Evolutionary conservation across 2,888 invertebrate genomes (phyloP).

Genomic region (Tubulanus polymorphus): DNA sequence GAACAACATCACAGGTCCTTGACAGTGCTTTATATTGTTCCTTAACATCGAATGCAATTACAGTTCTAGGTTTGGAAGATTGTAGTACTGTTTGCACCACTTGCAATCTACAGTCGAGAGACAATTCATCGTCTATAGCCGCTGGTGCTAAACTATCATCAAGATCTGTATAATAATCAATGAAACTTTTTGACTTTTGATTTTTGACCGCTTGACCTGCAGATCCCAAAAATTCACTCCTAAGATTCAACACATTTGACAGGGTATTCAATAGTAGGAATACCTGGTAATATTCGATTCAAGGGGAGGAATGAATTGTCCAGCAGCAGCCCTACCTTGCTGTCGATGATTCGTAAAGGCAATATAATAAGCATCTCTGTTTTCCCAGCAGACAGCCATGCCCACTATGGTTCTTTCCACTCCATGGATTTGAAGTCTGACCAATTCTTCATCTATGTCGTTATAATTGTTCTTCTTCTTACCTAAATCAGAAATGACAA

Average conservation of each 20-base stretch:
- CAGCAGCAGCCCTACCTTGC: slow-evolving; percentile 8
- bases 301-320: too few species aligned
- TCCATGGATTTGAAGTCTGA: too few species aligned
- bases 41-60: slow-evolving; percentile 45
- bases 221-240: not conserved
- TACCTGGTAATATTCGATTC: too few species aligned
- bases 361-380: slow-evolving; percentile 49
- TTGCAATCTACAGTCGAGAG: slow-evolving; percentile 26
- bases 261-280: too few species aligned
- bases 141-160: slow-evolving; percentile 40
- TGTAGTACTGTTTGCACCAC: slow-evolving; percentile 29
- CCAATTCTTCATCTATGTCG: too few species aligned
- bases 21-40: slow-evolving; percentile 36
- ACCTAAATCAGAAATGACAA: too few species aligned
- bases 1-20: slow-evolving; percentile 30
- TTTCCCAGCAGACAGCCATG: slow-evolving; percentile 49
- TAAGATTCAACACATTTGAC: not conserved
- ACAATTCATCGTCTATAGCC: slow-evolving; percentile 29
- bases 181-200: too few species aligned
- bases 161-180: too few species aligned
- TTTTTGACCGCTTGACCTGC: too few species aligned
- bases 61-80: slow-evolving; percentile 14
- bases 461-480: too few species aligned
- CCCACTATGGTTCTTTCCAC: slow-evolving; percentile 48
- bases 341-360: slow-evolving; percentile 22